Base-by-base conservation (phyloP, 2,888 invertebrate species). In the Microdon myrmicae region DNA sequence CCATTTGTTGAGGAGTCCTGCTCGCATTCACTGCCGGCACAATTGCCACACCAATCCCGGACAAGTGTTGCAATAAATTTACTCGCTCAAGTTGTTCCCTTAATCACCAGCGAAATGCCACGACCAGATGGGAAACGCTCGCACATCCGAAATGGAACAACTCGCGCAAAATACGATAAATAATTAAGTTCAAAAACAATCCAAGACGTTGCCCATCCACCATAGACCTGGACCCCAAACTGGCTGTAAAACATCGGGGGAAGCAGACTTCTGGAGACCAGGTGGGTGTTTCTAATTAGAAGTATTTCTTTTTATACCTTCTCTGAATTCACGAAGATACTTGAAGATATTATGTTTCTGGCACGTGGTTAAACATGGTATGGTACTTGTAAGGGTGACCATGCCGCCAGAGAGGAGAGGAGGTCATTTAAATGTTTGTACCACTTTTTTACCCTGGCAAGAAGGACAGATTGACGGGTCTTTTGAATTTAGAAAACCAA, bases 371-470 rank as follows among this genome's bases (percentile, higher is more conserved):
- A 43, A 64, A 51, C 28, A 47, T 37, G 10, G 28, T 38, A 45
- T 51, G 58, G 53, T 64, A 45, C 51, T 64, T 51, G 58, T 64
- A n/a, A n/a, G n/a, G n/a, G n/a, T n/a, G n/a, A n/a, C n/a, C n/a
- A n/a, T n/a, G n/a, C n/a, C n/a, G n/a, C n/a, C n/a, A n/a, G n/a
- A n/a, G n/a, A n/a, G n/a, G n/a, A n/a, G n/a, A n/a, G n/a, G n/a
- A n/a, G n/a, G n/a, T n/a, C n/a, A n/a, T n/a, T n/a, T n/a, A n/a
- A n/a, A n/a, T n/a, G n/a, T n/a, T n/a, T n/a, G n/a, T n/a, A n/a
- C n/a, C n/a, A n/a, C n/a, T n/a, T n/a, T n/a, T n/a, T n/a, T n/a
- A n/a, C n/a, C n/a, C n/a, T n/a, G n/a, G n/a, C n/a, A n/a, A n/a
- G n/a, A n/a, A n/a, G n/a, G n/a, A n/a, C n/a, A n/a, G n/a, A 32